phyloP scores from a whole-genome alignment of 1,140 invertebrate genomes.

The Aphelenchoides avenae region DNA sequence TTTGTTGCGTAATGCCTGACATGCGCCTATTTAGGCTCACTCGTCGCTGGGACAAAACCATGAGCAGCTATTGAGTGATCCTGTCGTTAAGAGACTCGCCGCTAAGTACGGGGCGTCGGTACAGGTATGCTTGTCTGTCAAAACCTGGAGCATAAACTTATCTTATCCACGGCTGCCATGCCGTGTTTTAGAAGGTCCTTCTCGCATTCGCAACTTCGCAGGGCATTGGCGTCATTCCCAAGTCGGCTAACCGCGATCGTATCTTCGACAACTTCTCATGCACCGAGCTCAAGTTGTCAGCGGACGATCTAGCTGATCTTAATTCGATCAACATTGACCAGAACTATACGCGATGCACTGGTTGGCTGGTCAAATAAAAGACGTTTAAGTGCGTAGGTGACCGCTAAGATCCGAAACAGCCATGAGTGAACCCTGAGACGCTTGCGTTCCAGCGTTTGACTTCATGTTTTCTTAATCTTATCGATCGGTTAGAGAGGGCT shows the following conservation, averaged over 20 bases:
- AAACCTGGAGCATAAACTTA: no score
- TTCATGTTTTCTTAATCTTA: no score
- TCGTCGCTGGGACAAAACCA: constrained; percentile 46
- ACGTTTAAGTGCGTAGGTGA: no score
- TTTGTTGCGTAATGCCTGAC: no score
- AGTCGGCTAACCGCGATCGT: constrained; percentile 44
- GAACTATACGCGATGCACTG: constrained; percentile 31
- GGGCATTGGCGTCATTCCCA: constrained; percentile 52
- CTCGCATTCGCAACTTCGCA: constrained; percentile 47
- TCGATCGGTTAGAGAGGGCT: no score
- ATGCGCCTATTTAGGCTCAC: constrained; percentile 61
- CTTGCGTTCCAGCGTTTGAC: no score
- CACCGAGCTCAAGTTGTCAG: constrained; percentile 21
- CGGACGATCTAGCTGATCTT: constrained; percentile 22
- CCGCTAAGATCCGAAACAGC: no score
- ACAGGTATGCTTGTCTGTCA: no score
- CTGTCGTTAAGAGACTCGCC: constrained; percentile 33
- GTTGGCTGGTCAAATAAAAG: constrained; percentile 28
- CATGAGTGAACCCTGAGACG: no score
- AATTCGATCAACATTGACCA: constrained; percentile 22
- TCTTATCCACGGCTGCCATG: background rate
- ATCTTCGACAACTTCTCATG: constrained; percentile 45
- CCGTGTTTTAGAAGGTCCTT: constrained; percentile 38
- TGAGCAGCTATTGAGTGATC: constrained; percentile 40
- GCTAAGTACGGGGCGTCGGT: constrained; percentile 39